A percentile compares a stretch with the other conserved stretches of the same genome.
Evolutionary conservation across 2,113 vertebrate species (phyloP).

Genomic region (Perognathus longimembris): DNA sequence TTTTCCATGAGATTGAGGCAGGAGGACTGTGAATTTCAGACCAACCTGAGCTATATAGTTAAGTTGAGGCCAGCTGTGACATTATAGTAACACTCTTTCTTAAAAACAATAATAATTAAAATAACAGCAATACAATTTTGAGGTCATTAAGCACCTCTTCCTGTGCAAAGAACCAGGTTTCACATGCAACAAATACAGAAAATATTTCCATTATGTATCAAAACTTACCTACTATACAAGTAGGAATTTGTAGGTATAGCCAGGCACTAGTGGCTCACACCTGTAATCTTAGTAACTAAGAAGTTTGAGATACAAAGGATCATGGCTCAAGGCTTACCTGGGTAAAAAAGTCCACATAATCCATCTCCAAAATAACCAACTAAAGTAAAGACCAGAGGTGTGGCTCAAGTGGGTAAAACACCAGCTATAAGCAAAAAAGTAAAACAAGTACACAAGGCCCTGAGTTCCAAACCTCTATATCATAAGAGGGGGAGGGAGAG

Average conservation of each 20-base stretch:
- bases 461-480: too few species aligned
- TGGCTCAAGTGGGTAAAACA: too few species aligned
- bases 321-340: too few species aligned
- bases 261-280: neutral
- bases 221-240: neutral
- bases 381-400: too few species aligned
- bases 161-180: neutral
- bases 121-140: neutral
- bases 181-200: neutral
- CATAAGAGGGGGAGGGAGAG: too few species aligned
- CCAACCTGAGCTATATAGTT: neutral
- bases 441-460: too few species aligned
- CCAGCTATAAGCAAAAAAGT: too few species aligned
- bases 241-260: neutral
- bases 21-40: neutral
- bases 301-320: too few species aligned
- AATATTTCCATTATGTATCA: neutral
- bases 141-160: neutral
- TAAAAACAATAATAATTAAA: neutral
- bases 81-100: neutral
- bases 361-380: too few species aligned
- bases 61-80: neutral
- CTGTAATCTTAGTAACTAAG: too few species aligned
- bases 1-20: neutral
- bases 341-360: too few species aligned